Conservation (phyloP, 2,888 invertebrate genomes). For the Parnassius apollo region DNA sequence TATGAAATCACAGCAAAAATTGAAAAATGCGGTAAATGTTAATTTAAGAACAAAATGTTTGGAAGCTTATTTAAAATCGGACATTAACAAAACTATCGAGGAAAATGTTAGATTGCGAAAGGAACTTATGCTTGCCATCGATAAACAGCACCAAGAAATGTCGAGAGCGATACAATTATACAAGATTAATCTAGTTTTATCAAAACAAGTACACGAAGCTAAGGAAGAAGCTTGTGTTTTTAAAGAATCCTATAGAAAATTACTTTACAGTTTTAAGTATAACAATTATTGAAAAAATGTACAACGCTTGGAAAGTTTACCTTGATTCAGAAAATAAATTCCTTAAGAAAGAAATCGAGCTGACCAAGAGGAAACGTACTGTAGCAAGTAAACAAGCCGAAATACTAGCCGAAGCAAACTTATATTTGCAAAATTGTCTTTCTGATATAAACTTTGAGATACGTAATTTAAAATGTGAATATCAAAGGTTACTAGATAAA, state of each 20-base stretch:
- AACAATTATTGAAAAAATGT: constrained; percentile 32
- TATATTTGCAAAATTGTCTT: constrained; percentile 51
- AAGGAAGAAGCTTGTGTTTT: constrained; percentile 43
- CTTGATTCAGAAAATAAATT: constrained; percentile 49
- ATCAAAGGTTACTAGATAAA: constrained; percentile 13
- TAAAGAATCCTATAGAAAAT: constrained; percentile 34
- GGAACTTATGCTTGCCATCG: constrained; percentile 48
- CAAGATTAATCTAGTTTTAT: constrained; percentile 49
- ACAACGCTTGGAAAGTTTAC: constrained; percentile 3
- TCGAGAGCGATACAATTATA: constrained; percentile 64
- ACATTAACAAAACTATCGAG: constrained; percentile 35
- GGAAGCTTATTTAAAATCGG: constrained; percentile 12
- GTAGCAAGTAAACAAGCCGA: constrained; percentile 56
- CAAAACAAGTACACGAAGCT: constrained; percentile 43
- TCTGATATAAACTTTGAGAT: constrained; percentile 46
- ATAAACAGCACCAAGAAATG: constrained; percentile 72
- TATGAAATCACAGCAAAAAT: constrained; percentile 23
- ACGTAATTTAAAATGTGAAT: constrained; percentile 38
- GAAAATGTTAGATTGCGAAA: constrained; percentile 49
- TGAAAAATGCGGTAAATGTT: constrained; percentile 7
- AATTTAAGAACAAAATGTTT: constrained; percentile 1
- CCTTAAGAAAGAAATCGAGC: constrained; percentile 44
- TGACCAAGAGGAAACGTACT: constrained; percentile 47
- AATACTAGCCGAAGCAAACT: constrained; percentile 57
- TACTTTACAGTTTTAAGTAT: constrained; percentile 16